Base-by-base conservation (phyloP, 2,113 vertebrate species). In the Tichodroma muraria region DNA sequence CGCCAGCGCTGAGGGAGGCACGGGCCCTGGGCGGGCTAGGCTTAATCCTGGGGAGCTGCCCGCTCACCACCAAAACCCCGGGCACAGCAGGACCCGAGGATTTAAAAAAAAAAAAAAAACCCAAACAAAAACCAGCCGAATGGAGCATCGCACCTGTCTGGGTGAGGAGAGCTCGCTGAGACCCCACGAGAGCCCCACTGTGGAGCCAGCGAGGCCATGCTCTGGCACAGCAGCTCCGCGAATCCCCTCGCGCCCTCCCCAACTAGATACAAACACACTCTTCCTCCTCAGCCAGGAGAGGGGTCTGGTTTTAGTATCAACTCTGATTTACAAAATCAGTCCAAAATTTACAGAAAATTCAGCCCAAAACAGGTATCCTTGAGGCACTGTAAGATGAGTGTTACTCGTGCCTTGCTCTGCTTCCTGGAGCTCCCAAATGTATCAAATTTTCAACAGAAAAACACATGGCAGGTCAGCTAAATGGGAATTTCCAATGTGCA, bases 1-100 rank as follows among this genome's bases (percentile, higher is more conserved):
- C 7, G 2, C 17, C 33, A 4, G 3, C 2, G 1, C 90, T 42
- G 79, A 57, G 60, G 37, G 84, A 56, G 6, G 9, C 17, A 6
- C 14, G 27, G 1, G 40, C 47, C 13, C 4, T 1, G 1, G 16
- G 24, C 3, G 0, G 53, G 42, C 9, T 20, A 11, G 31, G 15
- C 13, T 25, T 4, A 16, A 20, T 9, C 10, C 31, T 4, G 11
- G 13, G 9, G 68, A 44, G 52, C 42, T 63, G 24, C 16, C 20
- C 6, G 21, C 37, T 81, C 70, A 18, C 13, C 25, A 2, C 31
- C 31, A 12, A 40, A 28, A 42, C 6, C 1, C 28, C 8, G 1
- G 5, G 17, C 35, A 27, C 21, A 25, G 15, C 69, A 21, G 59
- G 7, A 37, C 25, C 15, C 0, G 5, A 42, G 37, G 49, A 13